Conservation (phyloP, 2,113 vertebrate species). For the Gracilinanus agilis region DNA sequence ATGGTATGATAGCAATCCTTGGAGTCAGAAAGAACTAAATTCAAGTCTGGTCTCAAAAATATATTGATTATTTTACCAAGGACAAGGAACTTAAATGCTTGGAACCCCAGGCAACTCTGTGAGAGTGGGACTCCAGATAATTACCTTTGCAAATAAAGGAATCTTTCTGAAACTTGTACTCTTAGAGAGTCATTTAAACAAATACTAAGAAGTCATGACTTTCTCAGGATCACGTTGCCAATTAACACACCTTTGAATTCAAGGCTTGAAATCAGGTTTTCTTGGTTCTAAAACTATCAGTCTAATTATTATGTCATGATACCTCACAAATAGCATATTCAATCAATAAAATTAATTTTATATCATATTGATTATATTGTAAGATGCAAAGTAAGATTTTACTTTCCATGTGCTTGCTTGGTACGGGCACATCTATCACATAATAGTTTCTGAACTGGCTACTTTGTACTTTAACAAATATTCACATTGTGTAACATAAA, state of each 20-base stretch:
- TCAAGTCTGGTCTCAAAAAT: neutral
- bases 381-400: constrained; percentile 5
- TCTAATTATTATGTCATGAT: neutral
- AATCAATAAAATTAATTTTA: constrained; percentile 27
- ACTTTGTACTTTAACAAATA: neutral
- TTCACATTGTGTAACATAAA: neutral
- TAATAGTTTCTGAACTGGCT: neutral
- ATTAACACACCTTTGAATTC: neutral
- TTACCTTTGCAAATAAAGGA: neutral
- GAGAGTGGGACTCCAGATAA: neutral
- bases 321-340: neutral
- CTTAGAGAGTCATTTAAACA: neutral
- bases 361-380: constrained; percentile 10
- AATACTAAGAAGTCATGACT: neutral
- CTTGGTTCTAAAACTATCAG: neutral
- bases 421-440: neutral
- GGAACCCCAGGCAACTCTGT: neutral
- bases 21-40: neutral
- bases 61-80: neutral
- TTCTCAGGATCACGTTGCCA: neutral
- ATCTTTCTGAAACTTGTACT: neutral
- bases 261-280: neutral
- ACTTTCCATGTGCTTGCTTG: neutral
- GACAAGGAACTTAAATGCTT: neutral
- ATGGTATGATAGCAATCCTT: neutral